Conservation (phyloP, 1,140 invertebrate genomes). For the Chelonus insularis region DNA sequence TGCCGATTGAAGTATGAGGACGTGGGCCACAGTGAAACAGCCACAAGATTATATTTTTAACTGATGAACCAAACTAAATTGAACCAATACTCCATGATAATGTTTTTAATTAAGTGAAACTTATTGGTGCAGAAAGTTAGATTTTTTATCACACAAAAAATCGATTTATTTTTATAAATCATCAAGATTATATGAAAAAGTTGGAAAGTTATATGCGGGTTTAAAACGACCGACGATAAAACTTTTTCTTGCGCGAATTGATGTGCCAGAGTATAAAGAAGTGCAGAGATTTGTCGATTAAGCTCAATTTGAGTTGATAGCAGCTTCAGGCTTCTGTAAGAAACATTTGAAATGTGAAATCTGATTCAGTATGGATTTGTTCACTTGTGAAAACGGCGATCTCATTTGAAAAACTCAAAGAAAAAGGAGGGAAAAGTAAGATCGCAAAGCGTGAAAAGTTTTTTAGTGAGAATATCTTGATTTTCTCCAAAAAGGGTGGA, state of each 20-base stretch:
- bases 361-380: too few species aligned
- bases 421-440: neutral
- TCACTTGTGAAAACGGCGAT: neutral
- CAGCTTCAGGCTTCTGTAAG: neutral
- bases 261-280: neutral
- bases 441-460: neutral
- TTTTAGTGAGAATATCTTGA: neutral
- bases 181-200: too few species aligned
- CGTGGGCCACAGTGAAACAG: neutral
- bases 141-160: too few species aligned
- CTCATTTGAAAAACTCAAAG: neutral
- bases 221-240: too few species aligned
- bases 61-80: too few species aligned
- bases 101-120: too few species aligned
- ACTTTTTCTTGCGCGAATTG: too few species aligned
- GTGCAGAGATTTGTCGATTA: slow-evolving; percentile 9
- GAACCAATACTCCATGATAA: too few species aligned
- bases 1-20: slow-evolving; percentile 28
- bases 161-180: too few species aligned
- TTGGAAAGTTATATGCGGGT: too few species aligned
- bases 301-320: slow-evolving; percentile 11
- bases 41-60: neutral
- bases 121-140: too few species aligned
- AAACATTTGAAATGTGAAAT: neutral
- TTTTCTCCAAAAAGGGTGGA: neutral